These are phyloP conservation scores for Entosphenus tridentatus DNA, from an alignment of 2,113 vertebrate genomes.

Conservation along the genomic window DNA sequence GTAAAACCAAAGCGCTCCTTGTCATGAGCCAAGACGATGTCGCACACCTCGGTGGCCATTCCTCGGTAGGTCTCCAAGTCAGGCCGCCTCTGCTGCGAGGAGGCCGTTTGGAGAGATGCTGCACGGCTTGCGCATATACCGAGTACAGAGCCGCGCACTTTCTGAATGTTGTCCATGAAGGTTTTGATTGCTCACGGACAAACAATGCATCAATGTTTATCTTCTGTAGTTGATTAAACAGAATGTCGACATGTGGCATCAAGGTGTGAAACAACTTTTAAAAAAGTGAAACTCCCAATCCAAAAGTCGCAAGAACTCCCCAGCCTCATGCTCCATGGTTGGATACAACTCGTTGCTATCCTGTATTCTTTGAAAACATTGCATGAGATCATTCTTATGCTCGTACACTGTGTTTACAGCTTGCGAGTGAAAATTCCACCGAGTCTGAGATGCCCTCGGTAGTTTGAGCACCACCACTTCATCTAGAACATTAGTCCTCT, in stretches of 20 bases:
- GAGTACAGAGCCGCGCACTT: not conserved
- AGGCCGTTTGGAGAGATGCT: constrained; percentile 4
- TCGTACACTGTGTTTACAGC: constrained; percentile 6
- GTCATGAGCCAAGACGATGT: constrained; percentile 5
- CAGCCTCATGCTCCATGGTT: constrained; percentile 8
- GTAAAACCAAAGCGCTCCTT: constrained; percentile 4
- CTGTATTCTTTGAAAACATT: not conserved
- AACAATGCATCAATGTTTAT: constrained; percentile 7
- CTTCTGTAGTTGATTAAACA: constrained; percentile 10
- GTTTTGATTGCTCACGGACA: constrained; percentile 7
- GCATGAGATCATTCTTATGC: constrained; percentile 7
- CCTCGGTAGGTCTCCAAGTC: not conserved
- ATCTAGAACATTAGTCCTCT: constrained; percentile 7
- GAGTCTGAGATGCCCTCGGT: constrained; percentile 2
- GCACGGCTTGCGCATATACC: not conserved
- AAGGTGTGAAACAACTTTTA: constrained; percentile 9
- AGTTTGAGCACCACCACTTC: constrained; percentile 9
- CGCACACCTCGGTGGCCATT: constrained; percentile 7
- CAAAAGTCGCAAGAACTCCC: not conserved
- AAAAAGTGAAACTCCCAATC: constrained; percentile 7
- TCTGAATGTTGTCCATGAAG: constrained; percentile 1
- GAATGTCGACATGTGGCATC: constrained; percentile 10
- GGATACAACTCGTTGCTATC: not conserved
- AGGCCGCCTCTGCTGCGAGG: not conserved
- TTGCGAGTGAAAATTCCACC: constrained; percentile 6